Base-by-base conservation (phyloP, 2,797 vertebrate species). In the Acanthurus leucopareius region DNA sequence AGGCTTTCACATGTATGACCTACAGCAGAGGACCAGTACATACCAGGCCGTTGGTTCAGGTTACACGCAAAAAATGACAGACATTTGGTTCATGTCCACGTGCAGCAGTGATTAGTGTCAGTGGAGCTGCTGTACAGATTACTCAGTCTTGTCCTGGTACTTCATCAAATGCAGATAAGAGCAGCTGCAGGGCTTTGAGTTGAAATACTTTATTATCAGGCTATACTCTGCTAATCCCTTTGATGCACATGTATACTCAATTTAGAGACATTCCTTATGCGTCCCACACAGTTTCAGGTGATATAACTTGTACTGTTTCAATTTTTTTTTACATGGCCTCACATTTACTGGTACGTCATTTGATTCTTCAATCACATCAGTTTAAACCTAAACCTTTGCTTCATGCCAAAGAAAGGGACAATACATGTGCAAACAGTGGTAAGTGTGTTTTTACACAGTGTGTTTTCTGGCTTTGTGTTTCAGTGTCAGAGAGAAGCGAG, bases 401-500 rank as follows among this genome's bases (percentile, higher is more conserved):
- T 15, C 17, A 32, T 20, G n/a, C n/a, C 69, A 64, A 11, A 22
- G 9, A 53, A 11, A n/a, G 48, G 65, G 48, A 65, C 8, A 42
- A 3, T 60, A 3, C 8, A n/a, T 19, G 49, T 63, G 57, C 10
- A 20, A 14, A 51, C 20, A 58, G 19, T 48, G 17, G 3, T 35
- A 45, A 49, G 22, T 14, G 11, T 80, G 47, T 75, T 69, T 69
- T 70, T 54, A 9, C 59, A 49, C 74, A 62, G 40, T 42, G 40
- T 40, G 10, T 42, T 35, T 35, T 66, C 3, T 60, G 38, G 3
- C 8, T 85, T 53, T 91, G 62, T 91, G 62, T 92, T 90, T 64
- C 83, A 95, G 94, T 88, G 82, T 95, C 79, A 93, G 82, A 86
- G 85, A 90, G 68, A 94, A 93, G 63, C 87, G 90, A 49, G 83